A percentile compares a stretch with the other conserved stretches of the same genome.
Conservation (phyloP, 2,797 vertebrate genomes). For the Tokudaia muenninki region DNA sequence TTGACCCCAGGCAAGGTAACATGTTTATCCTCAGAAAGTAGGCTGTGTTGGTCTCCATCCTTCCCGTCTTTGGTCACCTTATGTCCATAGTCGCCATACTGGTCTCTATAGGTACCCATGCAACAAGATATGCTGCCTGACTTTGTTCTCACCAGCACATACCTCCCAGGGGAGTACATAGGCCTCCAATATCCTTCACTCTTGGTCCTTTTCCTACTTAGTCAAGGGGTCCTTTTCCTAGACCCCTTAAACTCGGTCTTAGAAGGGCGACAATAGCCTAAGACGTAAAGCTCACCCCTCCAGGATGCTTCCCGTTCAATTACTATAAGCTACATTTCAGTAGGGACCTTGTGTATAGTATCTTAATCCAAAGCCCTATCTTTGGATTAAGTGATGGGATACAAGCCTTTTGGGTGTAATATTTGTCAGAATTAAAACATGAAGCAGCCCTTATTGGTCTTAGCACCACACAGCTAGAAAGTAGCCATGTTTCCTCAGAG, state of each 20-base stretch:
- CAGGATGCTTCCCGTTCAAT: not conserved
- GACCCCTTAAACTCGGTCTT: not conserved
- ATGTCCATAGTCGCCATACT: not conserved
- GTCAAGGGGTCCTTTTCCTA: conserved; percentile 23
- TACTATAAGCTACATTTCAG: not conserved
- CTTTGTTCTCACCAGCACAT: not conserved
- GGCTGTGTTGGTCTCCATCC: not conserved
- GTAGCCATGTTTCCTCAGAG: not conserved
- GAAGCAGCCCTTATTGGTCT: not conserved
- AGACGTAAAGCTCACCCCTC: not conserved
- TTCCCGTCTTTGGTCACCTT: not conserved
- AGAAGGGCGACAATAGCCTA: not conserved
- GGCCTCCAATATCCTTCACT: not conserved
- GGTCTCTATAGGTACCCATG: not conserved
- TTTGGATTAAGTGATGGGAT: not conserved
- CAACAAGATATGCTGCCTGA: not conserved
- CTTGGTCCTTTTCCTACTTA: not conserved
- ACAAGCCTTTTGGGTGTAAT: not conserved
- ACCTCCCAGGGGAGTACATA: not conserved
- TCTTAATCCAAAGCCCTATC: not conserved
- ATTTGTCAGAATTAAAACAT: not conserved
- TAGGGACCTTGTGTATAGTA: not conserved
- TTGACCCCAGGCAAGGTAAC: not conserved
- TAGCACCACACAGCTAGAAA: not conserved
- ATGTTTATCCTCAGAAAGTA: not conserved